These are phyloP conservation scores for Excalfactoria chinensis DNA, from an alignment of 2,113 vertebrate species.

Conservation along the genomic window DNA sequence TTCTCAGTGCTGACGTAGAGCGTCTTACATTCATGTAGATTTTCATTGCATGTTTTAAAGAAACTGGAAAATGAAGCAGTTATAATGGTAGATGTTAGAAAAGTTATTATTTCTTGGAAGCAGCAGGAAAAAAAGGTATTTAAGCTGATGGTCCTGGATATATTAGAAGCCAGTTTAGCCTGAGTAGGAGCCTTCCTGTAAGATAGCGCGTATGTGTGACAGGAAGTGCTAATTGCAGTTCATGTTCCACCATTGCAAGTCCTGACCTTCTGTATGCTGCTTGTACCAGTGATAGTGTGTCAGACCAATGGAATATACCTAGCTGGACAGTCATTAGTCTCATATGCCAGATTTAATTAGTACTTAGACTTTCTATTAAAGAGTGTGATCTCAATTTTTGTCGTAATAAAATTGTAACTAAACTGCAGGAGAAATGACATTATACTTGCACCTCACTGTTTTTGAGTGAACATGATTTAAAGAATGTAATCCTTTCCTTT, in stretches of 20 bases:
- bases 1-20: not conserved
- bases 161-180: constrained; percentile 89
- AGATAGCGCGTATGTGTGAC: constrained; percentile 68
- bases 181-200: constrained; percentile 85
- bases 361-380: not conserved
- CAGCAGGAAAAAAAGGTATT: constrained; percentile 85
- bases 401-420: not conserved
- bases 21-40: not conserved
- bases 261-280: not conserved
- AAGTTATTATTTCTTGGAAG: constrained; percentile 87
- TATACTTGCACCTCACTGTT: not conserved
- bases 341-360: not conserved
- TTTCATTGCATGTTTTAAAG: not conserved
- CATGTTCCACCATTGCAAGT: not conserved
- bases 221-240: not conserved
- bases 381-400: not conserved
- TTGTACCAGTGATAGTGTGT: not conserved
- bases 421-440: not conserved
- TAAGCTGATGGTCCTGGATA: constrained; percentile 87
- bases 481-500: not conserved
- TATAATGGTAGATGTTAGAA: constrained; percentile 16
- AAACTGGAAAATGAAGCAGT: not conserved
- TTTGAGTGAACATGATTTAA: not conserved
- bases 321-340: not conserved
- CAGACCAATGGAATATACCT: not conserved